phyloP scores from a whole-genome alignment of 2,888 invertebrate species.

The Melinaea menophilus region DNA sequence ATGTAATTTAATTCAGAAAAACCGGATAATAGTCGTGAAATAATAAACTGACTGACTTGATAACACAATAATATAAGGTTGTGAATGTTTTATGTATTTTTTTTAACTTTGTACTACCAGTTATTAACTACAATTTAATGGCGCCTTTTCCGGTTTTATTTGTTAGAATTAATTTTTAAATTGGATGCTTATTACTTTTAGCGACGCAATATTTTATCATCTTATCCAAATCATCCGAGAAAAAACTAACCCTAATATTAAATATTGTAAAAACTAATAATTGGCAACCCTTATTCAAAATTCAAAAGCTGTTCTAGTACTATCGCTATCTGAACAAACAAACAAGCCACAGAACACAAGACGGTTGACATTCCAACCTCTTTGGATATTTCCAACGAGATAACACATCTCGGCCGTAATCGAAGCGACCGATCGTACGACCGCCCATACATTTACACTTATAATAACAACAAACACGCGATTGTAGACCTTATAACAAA shows the following conservation, averaged over 20 bases:
- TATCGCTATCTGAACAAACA: conserved; percentile 39
- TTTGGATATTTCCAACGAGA: conserved; percentile 55
- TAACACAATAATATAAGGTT: no score
- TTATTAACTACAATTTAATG: no score
- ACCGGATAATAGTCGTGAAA: no score
- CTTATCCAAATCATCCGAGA: not conserved
- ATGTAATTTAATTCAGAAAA: no score
- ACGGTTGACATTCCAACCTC: conserved; percentile 54
- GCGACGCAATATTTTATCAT: no score
- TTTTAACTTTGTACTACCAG: no score
- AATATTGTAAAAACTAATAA: not conserved
- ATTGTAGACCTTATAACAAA: conserved; percentile 35
- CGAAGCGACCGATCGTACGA: conserved; percentile 45
- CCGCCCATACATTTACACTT: conserved; percentile 29
- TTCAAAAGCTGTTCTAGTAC: conserved; percentile 23
- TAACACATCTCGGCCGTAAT: conserved; percentile 64
- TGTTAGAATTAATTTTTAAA: no score
- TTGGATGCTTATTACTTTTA: no score
- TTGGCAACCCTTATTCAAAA: conserved; percentile 18
- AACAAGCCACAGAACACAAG: conserved; percentile 39
- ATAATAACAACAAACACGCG: conserved; percentile 13
- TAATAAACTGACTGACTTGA: no score
- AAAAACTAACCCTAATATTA: not conserved
- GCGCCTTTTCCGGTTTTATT: no score
- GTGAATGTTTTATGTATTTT: no score